A percentile compares a stretch with the other conserved stretches of the same genome.
Conservation (phyloP, 1,140 invertebrate genomes). For the Homalodisca vitripennis region DNA sequence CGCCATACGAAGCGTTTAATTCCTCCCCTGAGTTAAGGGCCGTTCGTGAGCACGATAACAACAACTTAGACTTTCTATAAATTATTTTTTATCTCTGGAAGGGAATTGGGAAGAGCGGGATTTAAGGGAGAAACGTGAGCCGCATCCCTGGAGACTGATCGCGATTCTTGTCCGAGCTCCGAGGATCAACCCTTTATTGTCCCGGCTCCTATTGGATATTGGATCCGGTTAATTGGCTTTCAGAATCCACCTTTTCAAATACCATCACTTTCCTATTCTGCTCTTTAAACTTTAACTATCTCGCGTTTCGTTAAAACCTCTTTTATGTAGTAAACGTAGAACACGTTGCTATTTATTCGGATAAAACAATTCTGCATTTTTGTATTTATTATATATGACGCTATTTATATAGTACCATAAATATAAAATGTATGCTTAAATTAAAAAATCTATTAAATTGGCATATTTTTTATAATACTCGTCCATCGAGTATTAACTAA, state of each 20-base stretch:
- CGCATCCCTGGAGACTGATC: not conserved
- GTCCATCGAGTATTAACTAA: too few relatives aligned
- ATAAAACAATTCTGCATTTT: too few relatives aligned
- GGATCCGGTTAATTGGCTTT: slow-evolving; percentile 13
- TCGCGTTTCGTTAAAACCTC: too few relatives aligned
- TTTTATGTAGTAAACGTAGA: too few relatives aligned
- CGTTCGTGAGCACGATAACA: slow-evolving; percentile 4
- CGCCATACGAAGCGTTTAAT: not conserved
- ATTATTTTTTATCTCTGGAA: slow-evolving; percentile 22
- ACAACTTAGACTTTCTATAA: slow-evolving; percentile 19
- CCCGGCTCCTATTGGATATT: slow-evolving; percentile 7
- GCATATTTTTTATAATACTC: too few relatives aligned
- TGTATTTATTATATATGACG: too few relatives aligned
- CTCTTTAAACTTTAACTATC: too few relatives aligned
- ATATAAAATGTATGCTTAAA: too few relatives aligned
- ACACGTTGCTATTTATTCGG: too few relatives aligned
- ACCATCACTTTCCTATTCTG: not conserved
- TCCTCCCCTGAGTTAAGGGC: not conserved
- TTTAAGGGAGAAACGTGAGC: slow-evolving; percentile 5
- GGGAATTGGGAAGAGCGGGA: slow-evolving; percentile 20
- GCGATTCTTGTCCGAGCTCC: slow-evolving; percentile 2
- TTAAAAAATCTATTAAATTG: too few relatives aligned
- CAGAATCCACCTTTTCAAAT: slow-evolving; percentile 4
- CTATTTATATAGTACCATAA: too few relatives aligned
- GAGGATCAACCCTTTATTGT: slow-evolving; percentile 21